phyloP scores from a whole-genome alignment of 2,113 vertebrate genomes.

The Phocoena phocoena region DNA sequence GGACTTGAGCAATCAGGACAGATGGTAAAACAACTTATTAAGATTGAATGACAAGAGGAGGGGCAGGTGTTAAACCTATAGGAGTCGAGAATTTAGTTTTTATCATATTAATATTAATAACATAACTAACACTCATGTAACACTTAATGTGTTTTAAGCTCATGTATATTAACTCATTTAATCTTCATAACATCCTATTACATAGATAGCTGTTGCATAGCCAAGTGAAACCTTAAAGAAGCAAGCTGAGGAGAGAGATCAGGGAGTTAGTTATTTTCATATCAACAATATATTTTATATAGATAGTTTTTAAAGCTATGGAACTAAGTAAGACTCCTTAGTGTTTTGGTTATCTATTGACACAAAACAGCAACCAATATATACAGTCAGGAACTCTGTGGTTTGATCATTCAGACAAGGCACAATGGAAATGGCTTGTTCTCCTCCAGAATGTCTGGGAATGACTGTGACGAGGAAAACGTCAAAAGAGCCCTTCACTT shows the following conservation, averaged over 20 bases:
- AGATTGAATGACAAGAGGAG: not conserved
- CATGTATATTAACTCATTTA: not conserved
- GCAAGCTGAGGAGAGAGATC: not conserved
- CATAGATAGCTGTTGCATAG: not conserved
- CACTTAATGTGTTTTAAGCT: not conserved
- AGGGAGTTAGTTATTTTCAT: not conserved
- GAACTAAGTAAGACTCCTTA: not conserved
- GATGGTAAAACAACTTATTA: not conserved
- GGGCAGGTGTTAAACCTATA: not conserved
- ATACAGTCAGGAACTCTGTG: not conserved
- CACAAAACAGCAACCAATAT: not conserved
- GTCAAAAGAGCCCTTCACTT: not conserved
- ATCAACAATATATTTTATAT: not conserved
- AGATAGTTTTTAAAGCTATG: not conserved
- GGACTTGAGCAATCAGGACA: not conserved
- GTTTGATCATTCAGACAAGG: not conserved
- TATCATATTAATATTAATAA: not conserved
- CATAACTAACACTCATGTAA: not conserved
- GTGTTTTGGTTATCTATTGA: not conserved
- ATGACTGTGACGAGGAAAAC: not conserved
- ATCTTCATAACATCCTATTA: not conserved
- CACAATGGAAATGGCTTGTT: not conserved
- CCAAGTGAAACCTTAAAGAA: not conserved
- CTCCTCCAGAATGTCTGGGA: not conserved
- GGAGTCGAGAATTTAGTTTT: not conserved